A percentile compares a stretch with the other conserved stretches of the same genome.
Evolutionary conservation across 1,140 invertebrate species (phyloP).

Genomic region (Nephotettix cincticeps): DNA sequence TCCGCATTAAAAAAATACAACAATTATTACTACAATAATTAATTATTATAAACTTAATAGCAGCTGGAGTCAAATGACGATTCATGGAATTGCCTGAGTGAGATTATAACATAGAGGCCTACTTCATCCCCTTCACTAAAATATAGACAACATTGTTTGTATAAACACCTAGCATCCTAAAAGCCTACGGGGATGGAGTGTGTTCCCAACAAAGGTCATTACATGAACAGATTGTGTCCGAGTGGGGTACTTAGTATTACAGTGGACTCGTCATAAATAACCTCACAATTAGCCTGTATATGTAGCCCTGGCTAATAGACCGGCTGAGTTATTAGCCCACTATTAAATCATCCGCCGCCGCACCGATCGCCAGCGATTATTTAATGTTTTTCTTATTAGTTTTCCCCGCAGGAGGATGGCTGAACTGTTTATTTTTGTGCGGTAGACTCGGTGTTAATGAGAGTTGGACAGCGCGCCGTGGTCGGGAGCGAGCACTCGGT

Average conservation of each 20-base stretch:
- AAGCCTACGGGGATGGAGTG: too few relatives aligned
- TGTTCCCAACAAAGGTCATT: too few relatives aligned
- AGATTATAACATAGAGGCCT: too few relatives aligned
- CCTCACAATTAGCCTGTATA: conserved; percentile 6
- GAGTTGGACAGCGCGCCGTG: not conserved
- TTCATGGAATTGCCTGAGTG: too few relatives aligned
- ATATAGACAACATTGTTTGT: too few relatives aligned
- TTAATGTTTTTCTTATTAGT: conserved; percentile 27
- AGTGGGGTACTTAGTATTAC: not conserved
- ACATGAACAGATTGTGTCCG: too few relatives aligned
- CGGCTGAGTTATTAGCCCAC: conserved; percentile 16
- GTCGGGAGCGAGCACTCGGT: not conserved
- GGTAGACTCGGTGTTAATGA: conserved; percentile 16
- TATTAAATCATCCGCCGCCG: conserved; percentile 14
- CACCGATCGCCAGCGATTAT: conserved; percentile 10
- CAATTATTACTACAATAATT: too few relatives aligned
- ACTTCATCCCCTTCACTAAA: too few relatives aligned
- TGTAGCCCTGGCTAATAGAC: not conserved
- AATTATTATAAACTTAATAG: too few relatives aligned
- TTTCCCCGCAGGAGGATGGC: conserved; percentile 9
- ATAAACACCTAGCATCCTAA: too few relatives aligned
- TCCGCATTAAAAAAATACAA: too few relatives aligned
- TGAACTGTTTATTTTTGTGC: conserved; percentile 18
- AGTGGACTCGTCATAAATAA: conserved; percentile 1
- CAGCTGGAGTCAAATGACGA: too few relatives aligned